Evolutionary conservation across 1,140 invertebrate genomes (phyloP).

Genomic region (Thaumatotibia leucotreta): DNA sequence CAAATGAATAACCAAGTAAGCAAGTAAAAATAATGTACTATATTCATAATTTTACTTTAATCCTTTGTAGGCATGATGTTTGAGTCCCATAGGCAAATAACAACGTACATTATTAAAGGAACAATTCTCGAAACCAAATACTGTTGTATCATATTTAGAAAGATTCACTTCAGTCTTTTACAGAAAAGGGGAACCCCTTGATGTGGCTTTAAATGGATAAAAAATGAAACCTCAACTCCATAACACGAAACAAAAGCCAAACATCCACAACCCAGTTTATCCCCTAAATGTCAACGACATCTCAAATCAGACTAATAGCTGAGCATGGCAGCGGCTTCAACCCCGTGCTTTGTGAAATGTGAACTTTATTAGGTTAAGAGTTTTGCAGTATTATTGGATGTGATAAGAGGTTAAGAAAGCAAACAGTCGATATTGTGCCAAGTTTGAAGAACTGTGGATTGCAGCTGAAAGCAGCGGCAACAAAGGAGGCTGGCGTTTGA

Average conservation of each 20-base stretch:
- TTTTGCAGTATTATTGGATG: neutral
- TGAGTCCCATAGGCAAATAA: neutral
- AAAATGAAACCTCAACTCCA: neutral
- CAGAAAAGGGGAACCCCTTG: neutral
- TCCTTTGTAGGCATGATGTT: neutral
- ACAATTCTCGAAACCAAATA: neutral
- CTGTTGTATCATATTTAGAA: neutral
- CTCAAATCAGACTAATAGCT: neutral
- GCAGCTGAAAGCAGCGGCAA: constrained; percentile 34
- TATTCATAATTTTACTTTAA: neutral
- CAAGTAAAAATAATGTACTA: neutral
- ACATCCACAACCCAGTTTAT: neutral
- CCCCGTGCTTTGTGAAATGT: neutral
- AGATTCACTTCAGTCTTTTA: neutral
- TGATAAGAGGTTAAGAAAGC: constrained; percentile 12
- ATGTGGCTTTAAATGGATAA: neutral
- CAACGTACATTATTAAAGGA: neutral
- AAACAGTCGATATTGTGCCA: constrained; percentile 25
- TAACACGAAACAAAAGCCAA: neutral
- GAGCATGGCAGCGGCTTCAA: neutral
- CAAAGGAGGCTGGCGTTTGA: constrained; percentile 39
- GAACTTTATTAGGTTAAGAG: neutral
- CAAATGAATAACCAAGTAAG: neutral
- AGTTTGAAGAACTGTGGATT: constrained; percentile 38
- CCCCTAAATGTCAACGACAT: constrained; percentile 2